Evolutionary conservation across 2,113 vertebrate species (phyloP), one percentile per base, ranked within the genome.

Genomic region (Enhydra lutris): DNA sequence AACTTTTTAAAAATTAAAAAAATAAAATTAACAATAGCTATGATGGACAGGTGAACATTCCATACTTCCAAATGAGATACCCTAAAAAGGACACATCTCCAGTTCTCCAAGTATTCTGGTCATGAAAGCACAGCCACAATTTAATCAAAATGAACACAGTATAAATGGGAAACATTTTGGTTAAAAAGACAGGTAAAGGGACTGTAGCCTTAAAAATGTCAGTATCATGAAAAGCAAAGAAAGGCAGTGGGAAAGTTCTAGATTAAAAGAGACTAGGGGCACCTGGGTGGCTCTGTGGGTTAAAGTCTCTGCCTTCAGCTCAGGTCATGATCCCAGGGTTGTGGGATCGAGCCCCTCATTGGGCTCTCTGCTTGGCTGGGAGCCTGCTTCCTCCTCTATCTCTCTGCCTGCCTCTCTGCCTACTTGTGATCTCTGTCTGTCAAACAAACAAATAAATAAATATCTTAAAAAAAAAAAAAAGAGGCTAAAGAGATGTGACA

Each of bases 181-280:
- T 83, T 93, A 61, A 69, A 85, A 78, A 83, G 12, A 67, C 10
- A 74, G 17, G 31, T 42, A 13, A 31, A 89, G 59, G 5, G 7
- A 89, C 26, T 52, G 11, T 42, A 13, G 39, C 59, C 69, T 74
- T 36, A 14, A 85, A 67, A 90, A 52, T 65, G 45, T 50, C 69
- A 89, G 39, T 67, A 63, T 76, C 81, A 78, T 85, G 61, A 96
- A 84, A 94, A 71, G 91, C 26, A 86, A 80, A 76, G 74, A 65
- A 74, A 61, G 36, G 17, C 63, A 80, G 9, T 91, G 52, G 42
- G 45, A 92, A 89, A 79, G 45, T 78, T 78, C 39, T 13, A 36
- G 4, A 65, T 47, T 34, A 93, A 92, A 88, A 89, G 50, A 63
- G 5, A 29, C 5, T 89, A 55, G 18, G 55, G 55, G 20, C 6